These are phyloP conservation scores for Polietes domitor DNA, from an alignment of 2,888 invertebrate species.

Conservation along the genomic window DNA sequence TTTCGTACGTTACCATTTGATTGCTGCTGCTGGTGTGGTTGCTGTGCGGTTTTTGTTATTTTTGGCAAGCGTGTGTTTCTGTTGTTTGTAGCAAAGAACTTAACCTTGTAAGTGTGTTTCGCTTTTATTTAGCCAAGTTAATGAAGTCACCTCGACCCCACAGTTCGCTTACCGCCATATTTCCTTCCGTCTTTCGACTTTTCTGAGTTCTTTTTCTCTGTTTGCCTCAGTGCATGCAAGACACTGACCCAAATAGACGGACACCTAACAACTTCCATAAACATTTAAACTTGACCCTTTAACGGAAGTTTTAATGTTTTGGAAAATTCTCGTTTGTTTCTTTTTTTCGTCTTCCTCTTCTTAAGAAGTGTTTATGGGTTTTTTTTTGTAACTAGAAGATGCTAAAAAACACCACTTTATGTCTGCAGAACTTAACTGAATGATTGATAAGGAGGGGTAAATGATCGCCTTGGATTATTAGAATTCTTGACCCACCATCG, in stretches of 20 bases:
- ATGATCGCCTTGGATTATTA: too few relatives aligned
- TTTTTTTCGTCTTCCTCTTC: too few relatives aligned
- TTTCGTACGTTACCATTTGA: conserved; percentile 19
- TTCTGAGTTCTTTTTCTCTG: not conserved
- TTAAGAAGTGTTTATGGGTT: too few relatives aligned
- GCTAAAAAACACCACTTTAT: too few relatives aligned
- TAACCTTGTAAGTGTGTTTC: conserved; percentile 54
- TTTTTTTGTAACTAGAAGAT: too few relatives aligned
- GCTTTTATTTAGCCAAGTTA: conserved; percentile 49
- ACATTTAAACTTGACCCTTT: conserved; percentile 47
- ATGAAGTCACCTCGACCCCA: conserved; percentile 35
- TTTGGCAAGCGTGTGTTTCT: not conserved
- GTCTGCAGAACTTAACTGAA: too few relatives aligned
- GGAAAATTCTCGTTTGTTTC: not conserved
- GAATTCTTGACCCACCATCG: too few relatives aligned
- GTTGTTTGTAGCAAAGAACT: conserved; percentile 35
- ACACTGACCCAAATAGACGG: conserved; percentile 2
- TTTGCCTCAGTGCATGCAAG: not conserved
- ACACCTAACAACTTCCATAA: conserved; percentile 33
- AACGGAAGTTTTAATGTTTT: conserved; percentile 44
- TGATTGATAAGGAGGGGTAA: too few relatives aligned
- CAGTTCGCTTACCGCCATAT: not conserved
- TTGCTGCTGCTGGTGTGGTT: not conserved
- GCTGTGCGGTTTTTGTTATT: not conserved
- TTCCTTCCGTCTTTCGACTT: conserved; percentile 17